Evolutionary conservation across 1,140 invertebrate species (phyloP), one percentile per base, ranked within the genome.

Genomic region (Oedothorax gibbosus): DNA sequence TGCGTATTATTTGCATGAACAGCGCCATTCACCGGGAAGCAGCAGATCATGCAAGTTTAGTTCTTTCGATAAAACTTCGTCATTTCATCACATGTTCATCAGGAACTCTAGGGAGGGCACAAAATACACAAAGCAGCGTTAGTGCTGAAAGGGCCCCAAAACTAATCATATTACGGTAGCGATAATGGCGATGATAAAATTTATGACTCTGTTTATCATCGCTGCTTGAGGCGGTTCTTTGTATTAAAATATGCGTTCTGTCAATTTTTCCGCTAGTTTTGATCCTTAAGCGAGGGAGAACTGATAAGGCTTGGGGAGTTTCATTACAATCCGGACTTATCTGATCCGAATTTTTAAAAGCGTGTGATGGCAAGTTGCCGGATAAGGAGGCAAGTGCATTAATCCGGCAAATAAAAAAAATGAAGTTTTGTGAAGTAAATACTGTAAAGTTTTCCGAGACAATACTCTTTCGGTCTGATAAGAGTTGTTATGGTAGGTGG

Each of bases 121-220:
- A 80, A 80, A 80, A 80, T 69, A 80, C 78, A 80, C 78, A 80
- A 80, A 80, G 78, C 78, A 80, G 78, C 66, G 78, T 80, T 69
- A 69, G 79, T 82, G 79, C 79, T 82, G 79, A 80, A 79, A 80
- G 56, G 50, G 53, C 56, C 62, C 68, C 79, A 82, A 82, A 82
- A 82, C 79, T 82, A 82, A 82, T 82, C 79, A 82, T 82, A 82
- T 82, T 82, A 82, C 79, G 57, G 68, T 60, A 64, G 79, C 79
- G 79, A 82, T 82, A 82, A 82, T 82, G 79, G 64, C 62, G 79
- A 82, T 82, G 79, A 82, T 82, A 82, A 82, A 82, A 82, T 82
- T 82, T 82, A 82, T 82, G 68, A 69, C 79, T 82, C 21, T 82
- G 79, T 82, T 82, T 82, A 82, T 82, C 79, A 82, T 82, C 79